A percentile compares a stretch with the other conserved stretches of the same genome.
Evolutionary conservation across 1,140 invertebrate genomes (phyloP).

Genomic region (Drosophila busckii): DNA sequence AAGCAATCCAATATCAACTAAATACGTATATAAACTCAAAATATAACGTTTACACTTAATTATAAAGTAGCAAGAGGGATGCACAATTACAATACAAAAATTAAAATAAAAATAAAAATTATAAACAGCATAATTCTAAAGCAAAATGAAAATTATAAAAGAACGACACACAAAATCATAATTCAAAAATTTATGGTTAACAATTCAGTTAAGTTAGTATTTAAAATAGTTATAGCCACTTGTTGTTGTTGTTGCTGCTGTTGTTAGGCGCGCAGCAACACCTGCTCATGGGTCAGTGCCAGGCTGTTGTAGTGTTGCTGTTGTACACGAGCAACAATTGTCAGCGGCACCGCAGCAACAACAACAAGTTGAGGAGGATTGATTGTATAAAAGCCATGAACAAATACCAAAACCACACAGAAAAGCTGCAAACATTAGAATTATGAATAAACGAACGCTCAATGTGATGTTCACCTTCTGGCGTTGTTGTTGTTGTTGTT

Average conservation of each 20-base stretch:
- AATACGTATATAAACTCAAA: slow-evolving; percentile 26
- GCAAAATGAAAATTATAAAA: slow-evolving; percentile 15
- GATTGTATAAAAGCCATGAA: slow-evolving; percentile 76
- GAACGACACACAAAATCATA: too few relatives aligned
- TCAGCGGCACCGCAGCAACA: slow-evolving; percentile 46
- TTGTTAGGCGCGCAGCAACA: slow-evolving; percentile 14
- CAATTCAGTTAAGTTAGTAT: slow-evolving; percentile 31
- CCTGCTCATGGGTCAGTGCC: slow-evolving; percentile 31
- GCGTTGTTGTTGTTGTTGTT: slow-evolving; percentile 47
- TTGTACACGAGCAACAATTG: slow-evolving; percentile 11
- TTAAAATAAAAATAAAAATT: slow-evolving; percentile 40
- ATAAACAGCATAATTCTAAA: slow-evolving; percentile 23
- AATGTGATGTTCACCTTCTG: slow-evolving; percentile 79
- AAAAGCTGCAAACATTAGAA: slow-evolving; percentile 78
- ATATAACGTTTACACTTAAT: slow-evolving; percentile 12
- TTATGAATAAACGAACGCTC: slow-evolving; percentile 76
- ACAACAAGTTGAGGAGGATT: slow-evolving; percentile 45
- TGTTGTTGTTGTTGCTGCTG: slow-evolving; percentile 20
- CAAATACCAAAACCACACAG: slow-evolving; percentile 79
- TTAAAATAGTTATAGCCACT: slow-evolving; percentile 26
- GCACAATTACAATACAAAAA: slow-evolving; percentile 36
- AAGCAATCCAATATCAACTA: slow-evolving; percentile 20
- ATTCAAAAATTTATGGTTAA: too few relatives aligned
- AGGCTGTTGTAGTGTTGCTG: slow-evolving; percentile 13
- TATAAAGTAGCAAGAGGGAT: slow-evolving; percentile 1